These are phyloP conservation scores for Oscheius sp. DNA, from an alignment of 2,888 invertebrate genomes.

Conservation along the genomic window DNA sequence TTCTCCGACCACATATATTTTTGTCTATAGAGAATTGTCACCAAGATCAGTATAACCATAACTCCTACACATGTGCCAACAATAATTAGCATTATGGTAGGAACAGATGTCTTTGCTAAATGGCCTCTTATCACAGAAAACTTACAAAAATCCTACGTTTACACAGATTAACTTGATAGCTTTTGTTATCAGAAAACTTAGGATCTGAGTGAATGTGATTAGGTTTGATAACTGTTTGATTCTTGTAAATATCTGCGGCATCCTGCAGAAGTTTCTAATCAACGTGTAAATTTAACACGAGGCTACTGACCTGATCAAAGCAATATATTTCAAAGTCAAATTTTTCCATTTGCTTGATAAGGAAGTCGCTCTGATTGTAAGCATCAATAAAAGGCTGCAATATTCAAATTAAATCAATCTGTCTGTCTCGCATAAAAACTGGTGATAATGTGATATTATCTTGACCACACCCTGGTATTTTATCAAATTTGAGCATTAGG, in stretches of 20 bases:
- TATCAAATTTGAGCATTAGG: neutral
- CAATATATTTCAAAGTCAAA: slow-evolving; percentile 38
- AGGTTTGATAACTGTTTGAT: slow-evolving; percentile 21
- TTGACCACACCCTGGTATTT: slow-evolving; percentile 10
- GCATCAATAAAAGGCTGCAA: slow-evolving; percentile 38
- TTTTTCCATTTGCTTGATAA: slow-evolving; percentile 29
- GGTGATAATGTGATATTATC: neutral
- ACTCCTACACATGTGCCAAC: slow-evolving; percentile 62
- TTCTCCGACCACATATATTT: slow-evolving; percentile 66
- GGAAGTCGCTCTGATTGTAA: slow-evolving; percentile 9
- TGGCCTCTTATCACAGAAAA: neutral
- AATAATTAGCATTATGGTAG: slow-evolving; percentile 62
- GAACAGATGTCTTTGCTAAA: slow-evolving; percentile 4
- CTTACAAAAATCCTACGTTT: neutral
- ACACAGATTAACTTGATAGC: slow-evolving; percentile 13
- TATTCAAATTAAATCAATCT: neutral
- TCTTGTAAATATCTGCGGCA: slow-evolving; percentile 45
- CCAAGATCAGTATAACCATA: slow-evolving; percentile 61
- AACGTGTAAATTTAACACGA: neutral
- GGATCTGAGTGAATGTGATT: slow-evolving; percentile 36
- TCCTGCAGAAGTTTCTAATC: slow-evolving; percentile 35
- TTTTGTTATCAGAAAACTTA: neutral
- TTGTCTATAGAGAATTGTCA: slow-evolving; percentile 64
- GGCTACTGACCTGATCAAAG: slow-evolving; percentile 33
- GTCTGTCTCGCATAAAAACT: neutral